Base-by-base conservation (phyloP, 1,140 invertebrate genomes). In the Diplogasteroides magnus region DNA sequence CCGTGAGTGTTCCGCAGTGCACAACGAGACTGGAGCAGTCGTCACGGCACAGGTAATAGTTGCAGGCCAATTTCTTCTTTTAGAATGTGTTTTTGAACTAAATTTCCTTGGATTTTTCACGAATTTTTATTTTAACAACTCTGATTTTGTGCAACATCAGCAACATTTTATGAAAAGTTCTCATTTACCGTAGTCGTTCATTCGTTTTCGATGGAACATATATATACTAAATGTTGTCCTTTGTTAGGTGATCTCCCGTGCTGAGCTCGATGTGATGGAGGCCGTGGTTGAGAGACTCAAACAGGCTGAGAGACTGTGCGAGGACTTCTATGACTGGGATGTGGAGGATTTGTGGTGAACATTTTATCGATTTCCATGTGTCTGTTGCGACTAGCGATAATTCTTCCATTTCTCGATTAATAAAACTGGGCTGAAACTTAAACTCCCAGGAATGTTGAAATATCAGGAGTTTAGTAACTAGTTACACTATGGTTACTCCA, bases 1-100 rank as follows among this genome's bases (percentile, higher is more conserved):
- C 19, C 19, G 63, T 2, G 78, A 81, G 28, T 75, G 71, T 31
- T 65, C 81, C 58, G 78, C 76, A 31, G 68, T 81, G 13, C 61
- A 78, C 61, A 26, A 77, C 1, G 37, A 15, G 26, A 75, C 66
- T 11, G 60, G 76, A 31, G 61, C 62, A 14, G 58, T 81, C 19
- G 68, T 31, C 61, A 67, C 81, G 64, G 78, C 71, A 29, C 64
- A 71, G 74, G 73, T 76, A 61, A 28, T 57, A 14, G 29, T 73
- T 32, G 60, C 0, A 29, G 28, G 31, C 27, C 25, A n/a, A 73
- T 6, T 58, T 61, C 13, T 14, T 32, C 13, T 57, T 69, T n/a
- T 48, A 72, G 58, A 68, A 25, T 15, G 59, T 19, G 27, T 63
- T 76, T 15, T 66, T 76, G 31, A 48, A 15, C 25, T 2, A n/a